Evolutionary conservation across 2,888 invertebrate genomes (phyloP), one percentile per base, ranked within the genome.

Genomic region (Hypolimnas misippus): DNA sequence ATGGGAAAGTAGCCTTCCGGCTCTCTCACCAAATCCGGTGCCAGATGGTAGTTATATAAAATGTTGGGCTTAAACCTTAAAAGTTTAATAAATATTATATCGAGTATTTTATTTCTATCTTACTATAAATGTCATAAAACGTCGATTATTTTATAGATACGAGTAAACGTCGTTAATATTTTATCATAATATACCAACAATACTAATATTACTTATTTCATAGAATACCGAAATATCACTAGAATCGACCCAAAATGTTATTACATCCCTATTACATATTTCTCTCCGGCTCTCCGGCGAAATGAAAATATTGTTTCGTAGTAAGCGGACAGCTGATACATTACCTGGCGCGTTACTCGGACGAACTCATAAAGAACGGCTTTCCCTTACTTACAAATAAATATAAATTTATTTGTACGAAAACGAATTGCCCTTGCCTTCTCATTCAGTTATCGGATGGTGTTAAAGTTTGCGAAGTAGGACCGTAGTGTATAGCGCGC

Each of bases 351-450:
- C 29, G 0, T 12, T 0, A 14, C 31, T 17, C 17, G 55, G 12
- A 10, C 12, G 3, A 12, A 10, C 31, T 35, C 16, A 25, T 53
- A 60, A 53, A 51, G 19, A 51, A 29, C 50, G 8, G 10, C 35
- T 38, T n/a, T 4, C n/a, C 10, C 21, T 35, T 49, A 38, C 38
- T 38, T 49, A 57, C 16, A 8, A 35, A 19, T n/a, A 16, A 33
- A 16, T 52, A 44, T 29, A 35, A 19, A 19, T 2, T 12, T 46
- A 46, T 21, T 21, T 19, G 1, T 21, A 5, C 6, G 42, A 46
- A 16, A 40, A 16, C 44, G 44, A 19, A 46, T 4, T 12, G 4
- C 21, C 7, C 6, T 42, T 1, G 10, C 42, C 21, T 46, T 6
- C 21, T 46, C 19, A 46, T 12, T 44, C 19, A 7, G 42, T 19